Conservation (phyloP, 2,797 vertebrate genomes). For the Hipposideros larvatus region DNA sequence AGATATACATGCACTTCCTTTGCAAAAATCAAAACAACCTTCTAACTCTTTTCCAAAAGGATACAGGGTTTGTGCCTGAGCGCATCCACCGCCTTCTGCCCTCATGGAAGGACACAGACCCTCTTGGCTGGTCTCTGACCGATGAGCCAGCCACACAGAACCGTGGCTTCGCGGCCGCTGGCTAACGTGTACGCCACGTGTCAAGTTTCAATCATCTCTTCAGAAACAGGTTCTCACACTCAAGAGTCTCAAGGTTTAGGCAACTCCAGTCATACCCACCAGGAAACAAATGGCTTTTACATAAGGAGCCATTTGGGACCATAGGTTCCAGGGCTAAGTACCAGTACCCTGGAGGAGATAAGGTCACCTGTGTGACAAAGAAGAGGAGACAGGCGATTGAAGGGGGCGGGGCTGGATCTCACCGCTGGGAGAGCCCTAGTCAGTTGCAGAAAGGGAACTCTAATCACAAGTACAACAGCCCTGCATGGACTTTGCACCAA, state of each 20-base stretch:
- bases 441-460: not conserved
- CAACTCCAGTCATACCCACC: not conserved
- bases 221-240: not conserved
- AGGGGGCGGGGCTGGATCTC: too few relatives aligned
- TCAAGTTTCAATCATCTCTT: not conserved
- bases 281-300: not conserved
- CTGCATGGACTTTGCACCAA: not conserved
- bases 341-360: not conserved
- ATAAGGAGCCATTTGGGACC: not conserved
- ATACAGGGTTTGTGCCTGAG: not conserved
- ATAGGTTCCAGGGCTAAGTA: not conserved
- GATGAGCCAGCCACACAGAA: not conserved
- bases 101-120: not conserved
- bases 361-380: not conserved
- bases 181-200: not conserved
- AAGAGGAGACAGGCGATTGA: not conserved
- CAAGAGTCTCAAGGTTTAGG: not conserved
- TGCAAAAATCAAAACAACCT: not conserved
- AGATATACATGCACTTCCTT: rapidly evolving
- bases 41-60: not conserved
- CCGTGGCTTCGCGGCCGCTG: not conserved
- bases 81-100: rapidly evolving
- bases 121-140: not conserved
- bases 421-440: not conserved
- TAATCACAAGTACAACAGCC: not conserved